Evolutionary conservation across 2,797 vertebrate species (phyloP).

Genomic region (Nasua narica): DNA sequence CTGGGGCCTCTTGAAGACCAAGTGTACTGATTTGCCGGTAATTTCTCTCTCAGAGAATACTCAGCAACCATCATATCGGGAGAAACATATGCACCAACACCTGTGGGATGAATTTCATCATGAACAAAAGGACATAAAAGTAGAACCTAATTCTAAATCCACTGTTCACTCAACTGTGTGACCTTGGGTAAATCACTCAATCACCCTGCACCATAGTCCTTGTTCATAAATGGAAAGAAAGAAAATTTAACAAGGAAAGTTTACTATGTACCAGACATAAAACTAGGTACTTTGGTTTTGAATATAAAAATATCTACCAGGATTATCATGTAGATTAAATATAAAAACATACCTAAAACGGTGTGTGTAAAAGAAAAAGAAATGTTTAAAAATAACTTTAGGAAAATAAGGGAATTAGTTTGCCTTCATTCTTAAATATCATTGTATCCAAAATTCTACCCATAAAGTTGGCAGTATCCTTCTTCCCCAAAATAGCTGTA

Average conservation of each 20-base stretch:
- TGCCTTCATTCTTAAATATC: not conserved
- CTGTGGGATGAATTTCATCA: slow-evolving; percentile 77
- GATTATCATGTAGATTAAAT: not conserved
- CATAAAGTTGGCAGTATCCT: not conserved
- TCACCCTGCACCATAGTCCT: not conserved
- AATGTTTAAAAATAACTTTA: not conserved
- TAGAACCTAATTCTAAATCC: not conserved
- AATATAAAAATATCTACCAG: not conserved
- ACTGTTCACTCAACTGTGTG: not conserved
- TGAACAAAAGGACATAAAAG: not conserved
- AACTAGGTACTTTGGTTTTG: not conserved
- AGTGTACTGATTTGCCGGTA: slow-evolving; percentile 98
- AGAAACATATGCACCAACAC: slow-evolving; percentile 97
- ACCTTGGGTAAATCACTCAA: not conserved
- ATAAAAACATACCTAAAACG: not conserved
- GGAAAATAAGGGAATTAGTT: not conserved
- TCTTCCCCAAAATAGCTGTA: not conserved
- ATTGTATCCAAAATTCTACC: not conserved
- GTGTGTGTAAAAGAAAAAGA: not conserved
- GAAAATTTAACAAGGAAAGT: not conserved
- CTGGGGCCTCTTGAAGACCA: slow-evolving; percentile 98
- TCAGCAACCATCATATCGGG: slow-evolving; percentile 99
- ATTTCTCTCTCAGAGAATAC: slow-evolving; percentile 97
- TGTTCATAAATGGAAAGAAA: not conserved
- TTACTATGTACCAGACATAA: not conserved